Conservation (phyloP, 2,113 vertebrate species). For the Pterocles orientalis region DNA sequence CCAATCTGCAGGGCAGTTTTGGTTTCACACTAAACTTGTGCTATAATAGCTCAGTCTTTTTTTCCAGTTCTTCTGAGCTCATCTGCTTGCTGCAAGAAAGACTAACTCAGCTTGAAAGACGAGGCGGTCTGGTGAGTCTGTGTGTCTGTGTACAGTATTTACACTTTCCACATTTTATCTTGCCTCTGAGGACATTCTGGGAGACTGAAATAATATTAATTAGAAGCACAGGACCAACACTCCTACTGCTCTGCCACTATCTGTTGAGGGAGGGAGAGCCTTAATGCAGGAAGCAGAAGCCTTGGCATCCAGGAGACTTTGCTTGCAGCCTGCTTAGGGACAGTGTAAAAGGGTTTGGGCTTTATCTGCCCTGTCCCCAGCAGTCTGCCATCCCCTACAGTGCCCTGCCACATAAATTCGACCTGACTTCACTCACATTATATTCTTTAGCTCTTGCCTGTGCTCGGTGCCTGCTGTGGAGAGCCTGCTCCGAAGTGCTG, state of each 20-base stretch:
- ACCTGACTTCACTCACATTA: background rate
- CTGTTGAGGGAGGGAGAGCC: background rate
- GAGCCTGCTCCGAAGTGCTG: background rate
- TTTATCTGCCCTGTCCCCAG: background rate
- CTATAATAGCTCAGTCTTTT: constrained; percentile 29
- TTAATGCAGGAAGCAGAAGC: background rate
- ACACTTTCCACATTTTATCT: constrained; percentile 48
- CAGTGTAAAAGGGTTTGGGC: background rate
- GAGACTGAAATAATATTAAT: constrained; percentile 45
- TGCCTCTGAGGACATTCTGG: constrained; percentile 14
- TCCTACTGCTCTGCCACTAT: constrained; percentile 11
- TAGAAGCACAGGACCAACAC: constrained; percentile 15
- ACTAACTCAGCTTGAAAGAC: constrained; percentile 38
- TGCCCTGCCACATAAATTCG: background rate
- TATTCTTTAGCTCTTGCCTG: background rate
- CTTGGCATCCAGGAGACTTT: background rate
- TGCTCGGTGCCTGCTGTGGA: background rate
- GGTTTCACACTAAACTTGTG: constrained; percentile 41
- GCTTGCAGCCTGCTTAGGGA: background rate
- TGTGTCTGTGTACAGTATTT: constrained; percentile 49
- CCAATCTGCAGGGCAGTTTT: constrained; percentile 56
- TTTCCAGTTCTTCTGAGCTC: constrained; percentile 12
- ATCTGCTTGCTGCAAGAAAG: constrained; percentile 50
- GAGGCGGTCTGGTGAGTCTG: constrained; percentile 10
- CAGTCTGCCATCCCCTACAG: background rate